These are phyloP conservation scores for Synergus umbraculus DNA, from an alignment of 2,888 invertebrate species.

Conservation along the genomic window DNA sequence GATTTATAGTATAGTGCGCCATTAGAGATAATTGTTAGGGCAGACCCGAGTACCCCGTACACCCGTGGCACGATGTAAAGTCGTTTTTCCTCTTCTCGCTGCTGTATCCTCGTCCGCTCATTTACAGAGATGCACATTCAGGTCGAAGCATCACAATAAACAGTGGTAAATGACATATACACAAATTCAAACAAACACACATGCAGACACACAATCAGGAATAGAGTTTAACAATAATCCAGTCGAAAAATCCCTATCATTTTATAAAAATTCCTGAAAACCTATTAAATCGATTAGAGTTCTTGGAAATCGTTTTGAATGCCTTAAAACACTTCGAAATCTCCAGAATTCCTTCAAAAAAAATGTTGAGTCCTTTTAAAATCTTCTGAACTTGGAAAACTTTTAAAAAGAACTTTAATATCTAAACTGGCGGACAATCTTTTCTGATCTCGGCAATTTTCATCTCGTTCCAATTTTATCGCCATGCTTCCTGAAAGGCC, in stretches of 20 bases:
- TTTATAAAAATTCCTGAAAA: too few relatives aligned
- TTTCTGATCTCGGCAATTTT: neutral
- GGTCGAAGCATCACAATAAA: neutral
- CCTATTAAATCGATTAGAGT: too few relatives aligned
- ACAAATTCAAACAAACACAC: neutral
- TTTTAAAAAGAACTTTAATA: neutral
- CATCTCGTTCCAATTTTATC: constrained; percentile 25
- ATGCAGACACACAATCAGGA: neutral
- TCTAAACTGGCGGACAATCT: neutral
- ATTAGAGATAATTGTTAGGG: constrained; percentile 76
- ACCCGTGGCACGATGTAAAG: constrained; percentile 63
- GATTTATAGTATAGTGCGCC: constrained; percentile 75
- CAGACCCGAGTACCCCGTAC: constrained; percentile 53
- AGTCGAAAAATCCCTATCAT: too few relatives aligned
- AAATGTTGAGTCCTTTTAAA: too few relatives aligned
- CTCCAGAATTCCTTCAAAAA: too few relatives aligned
- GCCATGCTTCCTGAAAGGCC: constrained; percentile 25
- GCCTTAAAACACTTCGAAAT: too few relatives aligned
- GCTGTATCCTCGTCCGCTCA: constrained; percentile 37
- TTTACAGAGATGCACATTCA: neutral
- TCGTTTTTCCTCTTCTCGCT: constrained; percentile 65
- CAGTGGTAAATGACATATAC: neutral
- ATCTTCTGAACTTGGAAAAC: neutral
- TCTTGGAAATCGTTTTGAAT: too few relatives aligned
- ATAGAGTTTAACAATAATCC: too few relatives aligned